Percentiles rank a stretch among this genome's conserved stretches.
Conservation (phyloP, 1,140 invertebrate genomes). For the Leptopilina boulardi region DNA sequence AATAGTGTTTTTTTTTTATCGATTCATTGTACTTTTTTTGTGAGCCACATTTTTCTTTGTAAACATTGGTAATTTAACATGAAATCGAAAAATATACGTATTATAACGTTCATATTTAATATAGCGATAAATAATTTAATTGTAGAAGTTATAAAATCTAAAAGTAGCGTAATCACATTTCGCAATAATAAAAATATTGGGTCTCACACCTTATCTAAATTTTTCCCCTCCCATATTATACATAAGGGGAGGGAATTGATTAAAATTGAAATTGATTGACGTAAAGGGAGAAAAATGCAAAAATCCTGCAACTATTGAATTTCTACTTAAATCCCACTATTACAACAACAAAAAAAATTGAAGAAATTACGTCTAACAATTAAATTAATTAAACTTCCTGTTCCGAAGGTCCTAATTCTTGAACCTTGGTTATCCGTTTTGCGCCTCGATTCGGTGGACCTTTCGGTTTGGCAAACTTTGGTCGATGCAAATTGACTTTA, state of each 20-base stretch:
- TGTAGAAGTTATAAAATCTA: conserved; percentile 40
- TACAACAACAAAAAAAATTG: conserved; percentile 36
- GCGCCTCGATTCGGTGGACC: conserved; percentile 94
- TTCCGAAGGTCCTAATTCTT: conserved; percentile 67
- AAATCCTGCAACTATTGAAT: conserved; percentile 39
- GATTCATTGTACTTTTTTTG: conserved; percentile 26
- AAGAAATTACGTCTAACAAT: conserved; percentile 11
- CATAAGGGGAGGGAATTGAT: conserved; percentile 21
- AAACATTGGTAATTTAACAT: conserved; percentile 36
- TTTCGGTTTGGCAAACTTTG: conserved; percentile 96
- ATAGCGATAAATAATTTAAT: conserved; percentile 40
- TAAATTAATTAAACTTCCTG: conserved; percentile 52
- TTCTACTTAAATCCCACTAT: not conserved
- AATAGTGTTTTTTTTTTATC: not conserved
- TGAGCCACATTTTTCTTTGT: not conserved
- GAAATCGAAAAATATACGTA: conserved; percentile 4
- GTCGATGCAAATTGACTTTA: conserved; percentile 91
- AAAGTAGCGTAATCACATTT: conserved; percentile 46
- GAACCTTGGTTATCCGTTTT: conserved; percentile 89
- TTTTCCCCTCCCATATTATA: not conserved
- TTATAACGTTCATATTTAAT: conserved; percentile 33
- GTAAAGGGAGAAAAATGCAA: conserved; percentile 41
- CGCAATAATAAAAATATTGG: conserved; percentile 44
- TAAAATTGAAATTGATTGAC: conserved; percentile 46
- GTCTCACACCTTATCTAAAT: conserved; percentile 8